Base-by-base conservation (phyloP, 92 coral and sea anemone genomes). In the Chrysogorgia sp. region DNA sequence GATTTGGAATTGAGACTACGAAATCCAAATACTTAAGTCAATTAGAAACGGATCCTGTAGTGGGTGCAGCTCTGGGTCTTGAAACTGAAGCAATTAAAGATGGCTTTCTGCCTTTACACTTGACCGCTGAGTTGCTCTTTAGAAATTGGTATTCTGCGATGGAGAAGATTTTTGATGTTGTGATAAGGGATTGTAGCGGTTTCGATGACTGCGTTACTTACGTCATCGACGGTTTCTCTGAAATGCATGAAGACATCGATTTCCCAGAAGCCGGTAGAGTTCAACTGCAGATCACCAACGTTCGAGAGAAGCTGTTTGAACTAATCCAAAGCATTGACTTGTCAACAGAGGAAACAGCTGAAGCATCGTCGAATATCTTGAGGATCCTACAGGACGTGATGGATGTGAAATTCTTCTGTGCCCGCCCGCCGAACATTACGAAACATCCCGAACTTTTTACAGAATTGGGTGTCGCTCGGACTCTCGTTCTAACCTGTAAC, bases 181-280 rank as follows among this genome's bases (percentile, higher is more conserved):
- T 87, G 19, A 57, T 71, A 47, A 58, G 61, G 12, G 32, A 55
- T 30, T 52, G 96, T 55, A 68, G 45, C 65, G 96, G 96, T 6
- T 88, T 90, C 80, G 58, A 40, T 13, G 96, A 90, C 47, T 90
- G 96, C 22, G 57, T 90, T 50, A 57, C 61, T 48, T 81, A 83
- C 34, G 72, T 82, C 48, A 24, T 88, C 0, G 87, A 85, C 75
- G 86, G 83, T 45, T 37, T 88, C 25, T 28, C 63, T 24, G 80
- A 82, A 34, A 82, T 90, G 41, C 85, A 72, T 67, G 87, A 83
- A 23, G 85, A 43, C 31, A 67, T 84, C 28, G 89, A 87, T 64
- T 89, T 43, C 92, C 93, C n/a, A 17, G 94, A 90, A 28, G 94
- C 96, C 13, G 92, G 87, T 9, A 47, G 75, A 5, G 86, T 91